These are phyloP conservation scores for Bradypodion pumilum DNA, from an alignment of 2,797 vertebrate species.

Conservation along the genomic window DNA sequence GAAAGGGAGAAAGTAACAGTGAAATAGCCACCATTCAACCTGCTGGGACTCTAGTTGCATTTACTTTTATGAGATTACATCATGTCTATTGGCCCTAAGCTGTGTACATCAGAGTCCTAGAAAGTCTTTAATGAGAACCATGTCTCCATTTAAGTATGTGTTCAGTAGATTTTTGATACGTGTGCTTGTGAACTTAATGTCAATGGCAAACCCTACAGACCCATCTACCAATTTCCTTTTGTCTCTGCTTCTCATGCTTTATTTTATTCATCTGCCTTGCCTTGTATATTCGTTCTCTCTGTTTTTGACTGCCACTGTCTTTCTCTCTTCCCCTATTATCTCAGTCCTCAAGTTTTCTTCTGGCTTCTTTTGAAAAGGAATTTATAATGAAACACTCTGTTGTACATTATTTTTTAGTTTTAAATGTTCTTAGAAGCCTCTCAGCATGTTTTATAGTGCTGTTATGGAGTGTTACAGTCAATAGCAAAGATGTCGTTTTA, in stretches of 20 bases:
- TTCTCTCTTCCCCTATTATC: not conserved
- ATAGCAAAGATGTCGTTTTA: not conserved
- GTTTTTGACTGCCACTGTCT: not conserved
- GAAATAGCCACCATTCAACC: not conserved
- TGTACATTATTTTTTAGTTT: not conserved
- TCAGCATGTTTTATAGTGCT: not conserved
- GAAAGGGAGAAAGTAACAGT: not conserved
- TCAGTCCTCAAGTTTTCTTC: not conserved
- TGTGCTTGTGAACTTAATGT: no score
- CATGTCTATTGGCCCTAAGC: not conserved
- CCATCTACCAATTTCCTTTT: not conserved
- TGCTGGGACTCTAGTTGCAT: not conserved
- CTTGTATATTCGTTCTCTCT: not conserved
- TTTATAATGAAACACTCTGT: not conserved
- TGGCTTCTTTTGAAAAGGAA: not conserved
- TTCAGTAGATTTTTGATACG: not conserved
- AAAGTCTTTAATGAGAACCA: not conserved
- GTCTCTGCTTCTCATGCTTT: not conserved
- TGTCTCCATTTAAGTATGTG: not conserved
- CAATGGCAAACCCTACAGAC: not conserved
- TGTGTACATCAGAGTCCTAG: not conserved
- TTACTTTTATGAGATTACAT: not conserved
- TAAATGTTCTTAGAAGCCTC: not conserved
- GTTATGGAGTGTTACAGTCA: not conserved
- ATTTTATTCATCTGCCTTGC: not conserved